Percentiles rank a stretch among this genome's conserved stretches.
Evolutionary conservation across 2,888 invertebrate genomes (phyloP).

Genomic region (Fragum whitleyi): DNA sequence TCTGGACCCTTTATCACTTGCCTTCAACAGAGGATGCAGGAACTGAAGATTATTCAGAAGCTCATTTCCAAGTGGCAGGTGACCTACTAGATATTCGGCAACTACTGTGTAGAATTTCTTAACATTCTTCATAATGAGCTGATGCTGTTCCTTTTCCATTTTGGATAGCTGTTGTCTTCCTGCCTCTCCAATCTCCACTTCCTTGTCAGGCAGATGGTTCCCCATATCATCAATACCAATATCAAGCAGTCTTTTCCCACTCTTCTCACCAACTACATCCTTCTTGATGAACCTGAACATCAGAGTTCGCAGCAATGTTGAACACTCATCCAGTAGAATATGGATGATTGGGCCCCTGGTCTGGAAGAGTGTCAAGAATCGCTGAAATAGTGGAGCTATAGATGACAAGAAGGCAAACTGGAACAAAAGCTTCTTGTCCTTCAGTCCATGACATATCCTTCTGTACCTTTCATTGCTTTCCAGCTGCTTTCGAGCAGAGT

Average conservation of each 20-base stretch:
- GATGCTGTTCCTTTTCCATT: conserved; percentile 29
- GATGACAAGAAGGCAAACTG: conserved; percentile 37
- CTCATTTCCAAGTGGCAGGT: conserved; percentile 17
- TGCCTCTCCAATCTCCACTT: conserved; percentile 33
- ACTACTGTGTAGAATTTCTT: conserved; percentile 27
- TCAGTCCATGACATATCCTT: conserved; percentile 20
- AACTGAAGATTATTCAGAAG: conserved; percentile 20
- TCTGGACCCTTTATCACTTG: conserved; percentile 20
- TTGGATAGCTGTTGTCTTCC: conserved; percentile 35
- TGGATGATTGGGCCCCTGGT: conserved; percentile 57
- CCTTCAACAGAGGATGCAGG: no score
- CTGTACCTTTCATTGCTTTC: conserved; percentile 27
- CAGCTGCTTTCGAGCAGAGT: conserved; percentile 25
- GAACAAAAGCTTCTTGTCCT: conserved; percentile 32
- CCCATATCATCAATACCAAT: conserved; percentile 19
- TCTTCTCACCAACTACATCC: conserved; percentile 15
- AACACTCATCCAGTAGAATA: conserved; percentile 80
- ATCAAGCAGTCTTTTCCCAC: conserved; percentile 20
- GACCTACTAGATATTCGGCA: conserved; percentile 29
- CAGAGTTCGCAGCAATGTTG: conserved; percentile 34
- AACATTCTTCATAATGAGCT: conserved; percentile 1
- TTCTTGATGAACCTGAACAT: conserved; percentile 33
- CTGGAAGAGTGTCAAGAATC: conserved; percentile 43
- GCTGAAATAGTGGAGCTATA: conserved; percentile 36
- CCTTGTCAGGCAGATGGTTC: conserved; percentile 37